Evolutionary conservation across 2,797 vertebrate species (phyloP).

Genomic region (Hippoglossus hippoglossus): DNA sequence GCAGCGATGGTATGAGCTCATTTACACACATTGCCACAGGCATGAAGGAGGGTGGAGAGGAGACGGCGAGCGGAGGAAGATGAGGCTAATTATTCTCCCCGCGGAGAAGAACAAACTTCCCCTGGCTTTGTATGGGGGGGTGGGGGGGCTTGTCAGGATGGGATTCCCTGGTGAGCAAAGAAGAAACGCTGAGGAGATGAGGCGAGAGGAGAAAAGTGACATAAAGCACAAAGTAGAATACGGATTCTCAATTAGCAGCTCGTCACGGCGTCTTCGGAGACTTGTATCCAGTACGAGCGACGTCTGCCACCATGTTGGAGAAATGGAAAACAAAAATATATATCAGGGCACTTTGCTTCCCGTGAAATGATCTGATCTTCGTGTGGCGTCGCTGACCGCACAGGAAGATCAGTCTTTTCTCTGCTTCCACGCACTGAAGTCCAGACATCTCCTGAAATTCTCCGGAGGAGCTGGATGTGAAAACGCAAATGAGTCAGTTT

Average conservation of each 20-base stretch:
- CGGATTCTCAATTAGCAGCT: constrained; percentile 24
- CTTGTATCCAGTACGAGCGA: neutral
- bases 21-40: constrained; percentile 62
- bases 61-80: constrained; percentile 42
- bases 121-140: constrained; percentile 22
- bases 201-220: neutral
- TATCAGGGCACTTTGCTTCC: too few species aligned
- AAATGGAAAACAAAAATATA: too few species aligned
- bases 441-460: too few species aligned
- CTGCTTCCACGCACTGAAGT: too few species aligned
- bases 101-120: constrained; percentile 32
- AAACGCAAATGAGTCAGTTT: too few species aligned
- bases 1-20: constrained; percentile 36
- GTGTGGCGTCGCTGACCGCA: too few species aligned
- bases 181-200: constrained; percentile 21
- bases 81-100: constrained; percentile 64
- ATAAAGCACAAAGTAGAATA: constrained; percentile 28
- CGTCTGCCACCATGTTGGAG: too few species aligned
- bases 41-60: constrained; percentile 30
- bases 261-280: constrained; percentile 1
- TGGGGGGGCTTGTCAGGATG: constrained; percentile 40
- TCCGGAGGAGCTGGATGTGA: too few species aligned
- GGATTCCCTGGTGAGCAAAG: constrained; percentile 40
- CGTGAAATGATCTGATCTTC: too few species aligned
- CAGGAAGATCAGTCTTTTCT: too few species aligned